Conservation (phyloP, 2,888 invertebrate genomes). For the Brenthis daphne region DNA sequence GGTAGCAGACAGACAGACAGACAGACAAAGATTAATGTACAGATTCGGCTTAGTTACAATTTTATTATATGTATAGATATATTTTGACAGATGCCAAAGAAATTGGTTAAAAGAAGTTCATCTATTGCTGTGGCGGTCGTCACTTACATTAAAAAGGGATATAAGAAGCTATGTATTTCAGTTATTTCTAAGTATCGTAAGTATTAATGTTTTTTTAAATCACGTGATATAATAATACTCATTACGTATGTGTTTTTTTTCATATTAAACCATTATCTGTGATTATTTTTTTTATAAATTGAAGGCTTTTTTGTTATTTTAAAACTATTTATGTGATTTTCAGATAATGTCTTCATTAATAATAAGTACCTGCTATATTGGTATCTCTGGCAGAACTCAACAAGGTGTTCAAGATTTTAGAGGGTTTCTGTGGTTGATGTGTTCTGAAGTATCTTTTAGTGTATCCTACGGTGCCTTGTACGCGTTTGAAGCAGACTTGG, state of each 20-base stretch:
- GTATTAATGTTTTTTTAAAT: slow-evolving; percentile 39
- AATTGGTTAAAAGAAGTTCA: slow-evolving; percentile 84
- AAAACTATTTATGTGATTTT: slow-evolving; percentile 25
- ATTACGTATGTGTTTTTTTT: too few relatives aligned
- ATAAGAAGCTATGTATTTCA: slow-evolving; percentile 80
- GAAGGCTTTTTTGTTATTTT: too few relatives aligned
- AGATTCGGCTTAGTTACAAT: too few relatives aligned
- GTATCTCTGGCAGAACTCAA: slow-evolving; percentile 69
- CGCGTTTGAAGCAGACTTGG: slow-evolving; percentile 65
- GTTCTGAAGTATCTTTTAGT: slow-evolving; percentile 75
- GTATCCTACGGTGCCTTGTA: slow-evolving; percentile 73
- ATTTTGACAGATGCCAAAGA: slow-evolving; percentile 56
- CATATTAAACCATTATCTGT: too few relatives aligned
- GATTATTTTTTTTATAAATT: too few relatives aligned
- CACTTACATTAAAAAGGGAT: slow-evolving; percentile 83
- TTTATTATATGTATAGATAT: not conserved
- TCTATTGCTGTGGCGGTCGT: slow-evolving; percentile 86
- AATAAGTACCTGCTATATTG: slow-evolving; percentile 67
- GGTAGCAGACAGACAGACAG: too few relatives aligned
- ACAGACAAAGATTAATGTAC: too few relatives aligned
- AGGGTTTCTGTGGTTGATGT: slow-evolving; percentile 76
- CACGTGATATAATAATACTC: too few relatives aligned
- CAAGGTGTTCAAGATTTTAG: slow-evolving; percentile 72
- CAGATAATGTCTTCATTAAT: slow-evolving; percentile 71
- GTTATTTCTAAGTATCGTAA: slow-evolving; percentile 79